phyloP scores from a whole-genome alignment of 2,113 vertebrate species.

The Gymnobelideus leadbeateri region DNA sequence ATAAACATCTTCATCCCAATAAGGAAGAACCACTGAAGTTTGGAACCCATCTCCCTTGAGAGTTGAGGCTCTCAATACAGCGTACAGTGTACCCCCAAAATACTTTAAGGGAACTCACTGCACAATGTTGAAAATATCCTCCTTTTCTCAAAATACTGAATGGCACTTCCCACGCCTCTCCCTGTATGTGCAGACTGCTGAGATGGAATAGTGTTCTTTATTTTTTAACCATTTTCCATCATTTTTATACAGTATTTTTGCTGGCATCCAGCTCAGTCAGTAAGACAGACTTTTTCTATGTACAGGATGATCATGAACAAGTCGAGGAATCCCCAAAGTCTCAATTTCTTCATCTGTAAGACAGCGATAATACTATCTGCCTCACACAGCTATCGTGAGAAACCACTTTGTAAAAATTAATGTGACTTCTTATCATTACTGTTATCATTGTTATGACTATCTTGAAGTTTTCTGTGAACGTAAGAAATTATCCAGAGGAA shows the following conservation, averaged over 20 bases:
- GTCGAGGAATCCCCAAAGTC: not conserved
- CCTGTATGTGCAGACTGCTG: not conserved
- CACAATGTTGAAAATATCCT: not conserved
- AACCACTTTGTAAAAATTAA: not conserved
- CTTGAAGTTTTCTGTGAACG: not conserved
- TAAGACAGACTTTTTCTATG: not conserved
- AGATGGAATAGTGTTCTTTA: not conserved
- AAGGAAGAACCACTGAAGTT: not conserved
- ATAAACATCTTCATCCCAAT: not conserved
- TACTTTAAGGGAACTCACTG: not conserved
- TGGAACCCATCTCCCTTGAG: not conserved
- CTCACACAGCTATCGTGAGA: not conserved
- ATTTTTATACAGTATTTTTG: conserved; percentile 5
- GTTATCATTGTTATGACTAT: not conserved
- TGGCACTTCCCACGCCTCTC: conserved; percentile 44
- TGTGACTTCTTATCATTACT: not conserved
- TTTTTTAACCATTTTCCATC: not conserved
- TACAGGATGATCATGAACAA: not conserved
- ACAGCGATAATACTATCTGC: not conserved
- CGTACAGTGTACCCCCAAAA: not conserved
- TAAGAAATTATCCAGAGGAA: not conserved
- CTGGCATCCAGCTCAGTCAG: not conserved
- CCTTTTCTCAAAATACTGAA: conserved; percentile 16
- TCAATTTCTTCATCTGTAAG: not conserved
- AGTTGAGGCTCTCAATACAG: not conserved